Evolutionary conservation across 1,140 invertebrate genomes (phyloP), one percentile per base, ranked within the genome.

Genomic region (Philotrypesis tridentata): DNA sequence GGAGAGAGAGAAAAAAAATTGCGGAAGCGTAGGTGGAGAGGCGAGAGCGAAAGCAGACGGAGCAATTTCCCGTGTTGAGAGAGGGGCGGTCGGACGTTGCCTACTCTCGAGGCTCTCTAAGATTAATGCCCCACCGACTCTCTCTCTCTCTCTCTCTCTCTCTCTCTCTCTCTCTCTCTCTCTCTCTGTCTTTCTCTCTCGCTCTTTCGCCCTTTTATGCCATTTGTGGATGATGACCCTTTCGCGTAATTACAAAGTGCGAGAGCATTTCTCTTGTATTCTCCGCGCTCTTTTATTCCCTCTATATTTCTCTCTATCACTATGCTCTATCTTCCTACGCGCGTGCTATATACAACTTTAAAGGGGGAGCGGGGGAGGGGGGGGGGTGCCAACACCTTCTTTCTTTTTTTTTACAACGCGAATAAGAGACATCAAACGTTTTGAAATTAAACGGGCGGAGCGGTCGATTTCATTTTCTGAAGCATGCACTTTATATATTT

Each of bases 171-270:
- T 21, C 23, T 65, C 23, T n/a, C 55, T 60, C n/a, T n/a, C 55
- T 5, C 12, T n/a, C 55, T n/a, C n/a, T n/a, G 23, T 25, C 55
- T 61, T 14, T n/a, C n/a, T 23, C 55, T n/a, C n/a, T 60, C n/a
- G 6, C 55, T 61, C 60, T 25, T 8, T n/a, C n/a, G 11, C 60
- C 61, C 61, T 65, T 29, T 70, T 37, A 14, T 70, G 17, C 29
- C 67, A 21, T 55, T 55, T 17, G 48, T 55, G 48, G 48, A 55
- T 55, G 48, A 29, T 33, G 67, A 70, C 27, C 67, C 67, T 70
- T 70, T 70, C 67, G 67, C 67, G 67, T 70, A 70, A 70, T 70
- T 70, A 70, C 31, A 9, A 9, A 29, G 63, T 31, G 67, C 67
- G 67, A 25, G 67, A 31, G 14, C 48, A 17, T 55, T 55, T 55